phyloP scores from a whole-genome alignment of 2,113 vertebrate species.

The Mungos mungo region DNA sequence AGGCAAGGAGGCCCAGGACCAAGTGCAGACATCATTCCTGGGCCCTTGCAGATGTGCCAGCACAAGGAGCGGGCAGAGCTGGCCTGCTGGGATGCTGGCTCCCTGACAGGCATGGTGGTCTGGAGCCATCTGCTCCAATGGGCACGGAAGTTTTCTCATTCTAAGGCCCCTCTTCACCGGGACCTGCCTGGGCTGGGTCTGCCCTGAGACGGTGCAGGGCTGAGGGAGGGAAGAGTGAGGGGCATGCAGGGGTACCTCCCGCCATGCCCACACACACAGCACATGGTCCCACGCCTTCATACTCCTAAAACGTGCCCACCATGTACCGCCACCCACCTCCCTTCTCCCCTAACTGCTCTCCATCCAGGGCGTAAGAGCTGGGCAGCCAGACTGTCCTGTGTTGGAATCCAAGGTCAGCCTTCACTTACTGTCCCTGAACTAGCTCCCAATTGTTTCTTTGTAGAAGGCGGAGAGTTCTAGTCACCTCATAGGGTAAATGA shows the following conservation, averaged over 20 bases:
- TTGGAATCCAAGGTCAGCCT: background rate
- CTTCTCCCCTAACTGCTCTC: background rate
- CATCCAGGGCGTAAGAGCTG: background rate
- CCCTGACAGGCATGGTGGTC: background rate
- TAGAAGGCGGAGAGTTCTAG: background rate
- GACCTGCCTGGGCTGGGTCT: background rate
- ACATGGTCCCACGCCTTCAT: background rate
- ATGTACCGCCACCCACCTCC: background rate
- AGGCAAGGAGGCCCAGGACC: background rate
- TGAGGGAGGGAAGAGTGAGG: background rate
- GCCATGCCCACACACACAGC: background rate
- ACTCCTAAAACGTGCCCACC: too few species aligned
- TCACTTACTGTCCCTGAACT: background rate
- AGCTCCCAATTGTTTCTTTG: background rate
- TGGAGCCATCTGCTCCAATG: slow-evolving; percentile 45
- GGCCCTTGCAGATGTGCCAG: background rate
- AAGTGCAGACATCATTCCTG: background rate
- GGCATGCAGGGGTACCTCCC: background rate
- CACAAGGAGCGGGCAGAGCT: background rate
- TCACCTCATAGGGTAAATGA: background rate
- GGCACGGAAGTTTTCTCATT: slow-evolving; percentile 70
- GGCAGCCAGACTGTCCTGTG: background rate
- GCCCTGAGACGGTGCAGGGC: background rate
- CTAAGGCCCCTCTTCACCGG: slow-evolving; percentile 28
- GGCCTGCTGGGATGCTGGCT: background rate